These are phyloP conservation scores for Drosophila nr. perissopoda DNA, from an alignment of 2,888 invertebrate species.

Conservation along the genomic window DNA sequence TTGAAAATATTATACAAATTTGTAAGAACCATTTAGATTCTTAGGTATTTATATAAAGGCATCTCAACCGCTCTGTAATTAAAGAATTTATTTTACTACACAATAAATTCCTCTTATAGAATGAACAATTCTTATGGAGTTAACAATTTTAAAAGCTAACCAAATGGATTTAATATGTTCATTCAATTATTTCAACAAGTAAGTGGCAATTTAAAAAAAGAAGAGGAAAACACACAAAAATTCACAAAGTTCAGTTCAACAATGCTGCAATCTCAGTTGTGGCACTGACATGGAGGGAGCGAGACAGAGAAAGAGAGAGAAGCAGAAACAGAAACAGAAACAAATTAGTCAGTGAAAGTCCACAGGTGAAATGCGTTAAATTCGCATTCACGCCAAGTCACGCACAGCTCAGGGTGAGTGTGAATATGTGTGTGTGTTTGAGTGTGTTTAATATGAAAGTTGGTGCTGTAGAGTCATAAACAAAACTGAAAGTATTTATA, in stretches of 20 bases:
- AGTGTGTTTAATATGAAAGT: conserved; percentile 35
- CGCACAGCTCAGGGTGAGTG: conserved; percentile 26
- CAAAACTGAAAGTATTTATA: conserved; percentile 76
- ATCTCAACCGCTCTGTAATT: background rate
- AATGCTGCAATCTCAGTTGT: conserved; percentile 42
- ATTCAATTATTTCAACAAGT: conserved; percentile 50
- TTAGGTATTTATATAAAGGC: background rate
- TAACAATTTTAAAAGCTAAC: background rate
- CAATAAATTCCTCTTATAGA: background rate
- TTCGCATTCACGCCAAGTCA: conserved; percentile 52
- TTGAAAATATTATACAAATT: background rate
- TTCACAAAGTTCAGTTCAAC: conserved; percentile 16
- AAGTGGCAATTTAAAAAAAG: conserved; percentile 19
- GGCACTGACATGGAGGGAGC: conserved; percentile 13
- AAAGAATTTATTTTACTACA: background rate
- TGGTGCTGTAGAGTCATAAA: conserved; percentile 54
- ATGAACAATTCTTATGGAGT: background rate
- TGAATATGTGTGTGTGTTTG: background rate
- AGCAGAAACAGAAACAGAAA: conserved; percentile 2
- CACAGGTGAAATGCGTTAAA: conserved; percentile 62
- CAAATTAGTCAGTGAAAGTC: conserved; percentile 39
- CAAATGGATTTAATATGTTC: conserved; percentile 29
- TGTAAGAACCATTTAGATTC: background rate
- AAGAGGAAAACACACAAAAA: conserved; percentile 2
- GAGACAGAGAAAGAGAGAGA: background rate